Evolutionary conservation across 2,888 invertebrate species (phyloP).

Genomic region (Drosophila testacea): DNA sequence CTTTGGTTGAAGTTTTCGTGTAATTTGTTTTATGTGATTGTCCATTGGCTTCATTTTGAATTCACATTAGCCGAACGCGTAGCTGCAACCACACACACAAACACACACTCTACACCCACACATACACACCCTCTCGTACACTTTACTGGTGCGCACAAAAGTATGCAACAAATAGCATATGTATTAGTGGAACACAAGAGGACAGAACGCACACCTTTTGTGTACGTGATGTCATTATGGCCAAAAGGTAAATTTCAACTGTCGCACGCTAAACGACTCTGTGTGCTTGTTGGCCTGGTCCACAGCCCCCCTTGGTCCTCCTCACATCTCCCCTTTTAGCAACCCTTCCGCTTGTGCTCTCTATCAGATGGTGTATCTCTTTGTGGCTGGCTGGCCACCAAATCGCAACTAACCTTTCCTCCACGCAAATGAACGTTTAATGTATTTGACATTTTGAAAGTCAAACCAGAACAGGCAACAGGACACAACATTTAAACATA

Average conservation of each 20-base stretch:
- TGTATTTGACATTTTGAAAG: constrained; percentile 83
- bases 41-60: constrained; percentile 76
- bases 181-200: constrained; percentile 52
- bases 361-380: constrained; percentile 54
- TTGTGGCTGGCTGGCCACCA: constrained; percentile 71
- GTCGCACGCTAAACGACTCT: constrained; percentile 78
- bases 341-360: constrained; percentile 18
- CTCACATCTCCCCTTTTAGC: not conserved
- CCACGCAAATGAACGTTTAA: constrained; percentile 82
- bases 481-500: constrained; percentile 68
- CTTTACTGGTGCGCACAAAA: constrained; percentile 22
- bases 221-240: constrained; percentile 80
- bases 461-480: constrained; percentile 64
- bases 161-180: constrained; percentile 75
- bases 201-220: constrained; percentile 73
- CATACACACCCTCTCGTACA: constrained; percentile 22
- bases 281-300: constrained; percentile 31
- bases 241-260: constrained; percentile 81
- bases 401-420: constrained; percentile 63
- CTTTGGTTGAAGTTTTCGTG: constrained; percentile 70
- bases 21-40: constrained; percentile 79
- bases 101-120: too few species aligned
- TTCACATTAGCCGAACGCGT: constrained; percentile 66
- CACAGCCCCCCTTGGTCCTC: not conserved
- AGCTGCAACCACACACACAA: constrained; percentile 57